A percentile compares a stretch with the other conserved stretches of the same genome.
These are phyloP conservation scores for Eucidaris tribuloides DNA, from an alignment of 35 echinoderm and acorn worm species.

Conservation along the genomic window DNA sequence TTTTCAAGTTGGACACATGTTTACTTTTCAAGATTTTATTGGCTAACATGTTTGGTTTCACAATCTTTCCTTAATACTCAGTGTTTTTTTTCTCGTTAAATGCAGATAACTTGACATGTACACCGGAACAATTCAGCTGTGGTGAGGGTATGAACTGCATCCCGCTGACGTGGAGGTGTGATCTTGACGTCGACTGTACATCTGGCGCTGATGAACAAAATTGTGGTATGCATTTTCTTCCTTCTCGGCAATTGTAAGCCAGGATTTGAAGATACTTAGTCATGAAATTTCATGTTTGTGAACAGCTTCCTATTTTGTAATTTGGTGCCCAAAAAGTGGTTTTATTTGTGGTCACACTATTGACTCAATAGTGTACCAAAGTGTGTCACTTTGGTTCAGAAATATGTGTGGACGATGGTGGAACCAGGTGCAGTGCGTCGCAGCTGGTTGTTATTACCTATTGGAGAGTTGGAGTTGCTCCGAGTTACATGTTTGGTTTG, in stretches of 20 bases:
- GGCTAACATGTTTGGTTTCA: background rate
- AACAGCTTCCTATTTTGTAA: too few species aligned
- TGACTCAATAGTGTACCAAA: too few species aligned
- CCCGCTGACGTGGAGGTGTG: constrained; percentile 68
- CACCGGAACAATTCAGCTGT: constrained; percentile 43
- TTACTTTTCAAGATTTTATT: background rate
- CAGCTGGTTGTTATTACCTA: too few species aligned
- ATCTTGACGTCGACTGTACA: constrained; percentile 65
- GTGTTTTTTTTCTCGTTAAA: background rate
- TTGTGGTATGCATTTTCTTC: constrained; percentile 38
- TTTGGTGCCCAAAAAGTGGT: too few species aligned
- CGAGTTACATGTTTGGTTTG: too few species aligned
- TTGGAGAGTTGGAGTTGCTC: too few species aligned
- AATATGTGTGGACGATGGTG: too few species aligned
- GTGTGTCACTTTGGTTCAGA: too few species aligned
- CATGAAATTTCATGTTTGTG: too few species aligned
- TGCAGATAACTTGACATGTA: constrained; percentile 32
- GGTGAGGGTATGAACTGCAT: constrained; percentile 55
- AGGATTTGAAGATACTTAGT: too few species aligned
- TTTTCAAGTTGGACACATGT: background rate
- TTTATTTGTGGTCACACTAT: too few species aligned
- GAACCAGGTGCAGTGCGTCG: too few species aligned
- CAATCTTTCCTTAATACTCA: background rate
- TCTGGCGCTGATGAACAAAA: constrained; percentile 59
- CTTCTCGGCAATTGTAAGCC: background rate